These are phyloP conservation scores for Augochlorella aurata DNA, from an alignment of 2,888 invertebrate species.

Conservation along the genomic window DNA sequence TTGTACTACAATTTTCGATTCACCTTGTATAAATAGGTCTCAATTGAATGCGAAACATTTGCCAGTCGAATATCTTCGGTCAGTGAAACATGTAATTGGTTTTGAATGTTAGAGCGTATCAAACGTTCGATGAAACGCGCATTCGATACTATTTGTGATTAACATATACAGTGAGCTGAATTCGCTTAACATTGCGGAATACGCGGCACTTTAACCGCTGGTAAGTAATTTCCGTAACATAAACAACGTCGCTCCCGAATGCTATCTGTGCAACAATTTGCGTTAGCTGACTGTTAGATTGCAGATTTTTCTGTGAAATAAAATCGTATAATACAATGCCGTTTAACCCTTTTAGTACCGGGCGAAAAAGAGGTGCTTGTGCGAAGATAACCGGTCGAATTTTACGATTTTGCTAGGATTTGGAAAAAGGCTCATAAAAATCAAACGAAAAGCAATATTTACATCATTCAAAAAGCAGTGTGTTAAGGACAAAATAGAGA, in stretches of 20 bases:
- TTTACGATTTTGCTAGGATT: no score
- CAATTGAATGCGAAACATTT: constrained; percentile 55
- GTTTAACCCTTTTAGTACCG: no score
- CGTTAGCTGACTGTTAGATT: no score
- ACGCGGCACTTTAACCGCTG: constrained; percentile 33
- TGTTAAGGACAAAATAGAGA: no score
- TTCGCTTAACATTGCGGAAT: constrained; percentile 45
- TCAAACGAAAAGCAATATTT: no score
- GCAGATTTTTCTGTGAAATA: no score
- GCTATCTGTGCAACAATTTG: no score
- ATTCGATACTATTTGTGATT: constrained; percentile 39
- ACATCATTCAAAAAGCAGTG: no score
- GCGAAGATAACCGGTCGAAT: no score
- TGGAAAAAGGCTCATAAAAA: no score
- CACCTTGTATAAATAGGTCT: constrained; percentile 48
- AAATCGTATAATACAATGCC: no score
- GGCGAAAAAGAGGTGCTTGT: no score
- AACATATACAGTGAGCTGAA: constrained; percentile 49
- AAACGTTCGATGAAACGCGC: constrained; percentile 26
- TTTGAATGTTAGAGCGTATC: constrained; percentile 48
- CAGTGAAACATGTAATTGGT: constrained; percentile 56
- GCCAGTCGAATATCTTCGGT: constrained; percentile 46
- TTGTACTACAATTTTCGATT: constrained; percentile 49
- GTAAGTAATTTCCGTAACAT: constrained; percentile 27
- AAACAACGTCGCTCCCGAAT: background rate